Conservation (phyloP, 2,113 vertebrate species). For the Gallinago undulata region DNA sequence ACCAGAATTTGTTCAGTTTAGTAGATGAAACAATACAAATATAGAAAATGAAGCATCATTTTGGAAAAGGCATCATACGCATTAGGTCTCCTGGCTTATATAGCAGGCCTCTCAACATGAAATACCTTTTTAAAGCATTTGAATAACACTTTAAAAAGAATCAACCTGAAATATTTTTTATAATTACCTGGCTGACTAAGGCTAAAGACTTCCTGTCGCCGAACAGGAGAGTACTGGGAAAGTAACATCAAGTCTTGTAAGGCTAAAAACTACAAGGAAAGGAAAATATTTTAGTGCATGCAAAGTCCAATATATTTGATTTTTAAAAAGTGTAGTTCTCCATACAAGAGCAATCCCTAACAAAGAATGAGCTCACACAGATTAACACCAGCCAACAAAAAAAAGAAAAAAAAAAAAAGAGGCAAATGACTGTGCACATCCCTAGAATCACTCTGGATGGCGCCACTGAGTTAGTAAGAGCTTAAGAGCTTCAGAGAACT, state of each 20-base stretch:
- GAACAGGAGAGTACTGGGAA: conserved; percentile 88
- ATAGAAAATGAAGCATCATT: neutral
- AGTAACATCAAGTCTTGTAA: conserved; percentile 93
- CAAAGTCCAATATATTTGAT: neutral
- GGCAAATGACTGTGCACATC: neutral
- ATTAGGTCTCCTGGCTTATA: neutral
- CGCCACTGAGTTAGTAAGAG: neutral
- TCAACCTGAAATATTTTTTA: neutral
- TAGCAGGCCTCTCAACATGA: neutral
- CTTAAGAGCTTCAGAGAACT: neutral
- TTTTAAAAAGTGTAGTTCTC: neutral
- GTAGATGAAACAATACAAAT: neutral
- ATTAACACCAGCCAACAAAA: neutral
- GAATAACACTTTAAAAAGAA: neutral
- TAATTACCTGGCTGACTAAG: conserved; percentile 94
- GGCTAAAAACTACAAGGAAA: conserved; percentile 86
- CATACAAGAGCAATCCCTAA: neutral
- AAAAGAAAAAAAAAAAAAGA: neutral
- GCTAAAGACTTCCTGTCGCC: conserved; percentile 91
- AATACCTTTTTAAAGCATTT: neutral
- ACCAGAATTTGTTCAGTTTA: neutral
- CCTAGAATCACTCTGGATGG: neutral
- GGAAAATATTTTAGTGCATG: neutral
- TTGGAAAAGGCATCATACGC: neutral
- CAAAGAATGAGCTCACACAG: neutral